phyloP scores from a whole-genome alignment of 2,797 vertebrate genomes.

The Iguana delicatissima region DNA sequence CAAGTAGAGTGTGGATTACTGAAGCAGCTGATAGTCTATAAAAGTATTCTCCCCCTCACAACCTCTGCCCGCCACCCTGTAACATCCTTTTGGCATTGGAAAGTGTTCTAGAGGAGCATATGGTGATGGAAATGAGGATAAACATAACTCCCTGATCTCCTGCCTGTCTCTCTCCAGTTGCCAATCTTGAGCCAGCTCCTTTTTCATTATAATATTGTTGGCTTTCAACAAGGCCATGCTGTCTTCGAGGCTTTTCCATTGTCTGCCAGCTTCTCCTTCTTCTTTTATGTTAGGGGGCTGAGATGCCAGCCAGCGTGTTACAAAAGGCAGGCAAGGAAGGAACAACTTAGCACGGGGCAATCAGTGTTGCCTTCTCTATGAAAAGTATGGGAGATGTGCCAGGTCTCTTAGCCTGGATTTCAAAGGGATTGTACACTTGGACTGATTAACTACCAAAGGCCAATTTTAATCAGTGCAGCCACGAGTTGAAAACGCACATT shows the following conservation, averaged over 20 bases:
- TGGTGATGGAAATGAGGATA: slow-evolving; percentile 34
- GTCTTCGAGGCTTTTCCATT: not conserved
- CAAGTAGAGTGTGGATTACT: not conserved
- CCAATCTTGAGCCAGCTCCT: slow-evolving; percentile 20
- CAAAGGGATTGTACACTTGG: not conserved
- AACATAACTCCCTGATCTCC: slow-evolving; percentile 14
- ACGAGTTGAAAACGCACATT: not conserved
- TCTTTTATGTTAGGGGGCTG: not conserved
- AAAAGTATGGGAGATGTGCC: not conserved
- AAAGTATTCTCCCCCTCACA: not conserved
- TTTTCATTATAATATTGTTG: not conserved
- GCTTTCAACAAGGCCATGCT: not conserved
- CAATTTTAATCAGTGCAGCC: not conserved
- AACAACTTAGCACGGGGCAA: not conserved
- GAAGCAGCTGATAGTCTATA: slow-evolving; percentile 15
- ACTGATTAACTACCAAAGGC: not conserved
- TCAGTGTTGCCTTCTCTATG: not conserved
- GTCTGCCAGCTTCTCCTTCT: not conserved
- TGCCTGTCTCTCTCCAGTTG: slow-evolving; percentile 24
- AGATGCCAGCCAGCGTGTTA: not conserved
- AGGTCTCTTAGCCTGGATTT: not conserved
- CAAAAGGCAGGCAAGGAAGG: not conserved
- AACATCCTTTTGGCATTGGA: slow-evolving; percentile 23
- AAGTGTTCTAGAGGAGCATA: slow-evolving; percentile 27
- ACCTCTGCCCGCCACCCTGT: not conserved